These are phyloP conservation scores for Meteorus colon DNA, from an alignment of 2,888 invertebrate species.

Conservation along the genomic window DNA sequence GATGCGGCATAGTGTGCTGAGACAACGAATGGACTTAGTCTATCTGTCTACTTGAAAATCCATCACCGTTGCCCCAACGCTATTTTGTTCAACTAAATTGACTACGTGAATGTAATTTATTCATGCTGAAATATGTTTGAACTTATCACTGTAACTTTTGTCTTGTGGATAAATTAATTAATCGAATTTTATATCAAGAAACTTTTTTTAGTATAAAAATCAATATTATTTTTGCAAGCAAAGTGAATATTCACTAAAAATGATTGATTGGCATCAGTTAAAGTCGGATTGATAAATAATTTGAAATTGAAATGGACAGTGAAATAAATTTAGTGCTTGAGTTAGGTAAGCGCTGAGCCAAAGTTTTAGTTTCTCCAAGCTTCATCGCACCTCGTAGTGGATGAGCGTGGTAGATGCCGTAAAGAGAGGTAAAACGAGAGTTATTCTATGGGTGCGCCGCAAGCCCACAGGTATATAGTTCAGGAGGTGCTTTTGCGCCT, in stretches of 20 bases:
- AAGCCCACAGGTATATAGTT: conserved; percentile 37
- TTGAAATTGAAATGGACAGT: conserved; percentile 7
- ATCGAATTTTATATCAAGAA: background rate
- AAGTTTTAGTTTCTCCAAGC: conserved; percentile 31
- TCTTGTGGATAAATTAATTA: background rate
- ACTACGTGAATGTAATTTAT: conserved; percentile 68
- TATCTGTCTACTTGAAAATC: conserved; percentile 40
- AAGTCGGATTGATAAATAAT: conserved; percentile 27
- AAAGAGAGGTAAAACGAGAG: conserved; percentile 14
- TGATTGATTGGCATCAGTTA: conserved; percentile 5
- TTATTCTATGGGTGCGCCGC: conserved; percentile 39
- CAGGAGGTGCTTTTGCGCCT: conserved; percentile 45
- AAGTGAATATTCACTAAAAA: background rate
- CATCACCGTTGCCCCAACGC: conserved; percentile 49
- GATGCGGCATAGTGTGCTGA: conserved; percentile 18
- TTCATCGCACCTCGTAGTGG: conserved; percentile 9
- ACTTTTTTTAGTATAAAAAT: background rate
- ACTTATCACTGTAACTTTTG: conserved; percentile 3
- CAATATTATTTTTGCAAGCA: background rate
- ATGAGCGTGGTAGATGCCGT: conserved; percentile 6
- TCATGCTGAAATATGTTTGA: conserved; percentile 15
- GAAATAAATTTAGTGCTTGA: conserved; percentile 24
- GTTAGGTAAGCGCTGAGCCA: conserved; percentile 12
- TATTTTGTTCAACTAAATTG: conserved; percentile 62
- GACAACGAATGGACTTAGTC: conserved; percentile 32